A percentile compares a stretch with the other conserved stretches of the same genome.
phyloP scores from a whole-genome alignment of 2,113 vertebrate species.

The Semnopithecus entellus region DNA sequence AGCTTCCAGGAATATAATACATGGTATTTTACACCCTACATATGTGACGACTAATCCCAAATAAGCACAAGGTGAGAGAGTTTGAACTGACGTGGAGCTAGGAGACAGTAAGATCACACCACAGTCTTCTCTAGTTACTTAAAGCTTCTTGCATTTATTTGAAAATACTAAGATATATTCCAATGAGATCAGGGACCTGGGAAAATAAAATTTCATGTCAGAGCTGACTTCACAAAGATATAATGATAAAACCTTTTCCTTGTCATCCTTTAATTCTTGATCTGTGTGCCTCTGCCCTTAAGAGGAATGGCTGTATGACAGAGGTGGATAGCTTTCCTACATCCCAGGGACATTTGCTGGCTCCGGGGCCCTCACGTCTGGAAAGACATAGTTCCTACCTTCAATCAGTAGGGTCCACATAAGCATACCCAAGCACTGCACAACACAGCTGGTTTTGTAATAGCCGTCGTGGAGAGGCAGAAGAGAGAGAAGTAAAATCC shows the following conservation, averaged over 20 bases:
- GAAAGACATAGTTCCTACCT: not conserved
- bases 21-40: not conserved
- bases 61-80: not conserved
- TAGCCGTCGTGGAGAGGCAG: not conserved
- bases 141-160: not conserved
- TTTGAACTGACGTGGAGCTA: accelerated
- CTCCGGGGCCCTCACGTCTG: accelerated
- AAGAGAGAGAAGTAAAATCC: not conserved
- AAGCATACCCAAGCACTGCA: not conserved
- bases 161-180: not conserved
- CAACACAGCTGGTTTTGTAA: not conserved
- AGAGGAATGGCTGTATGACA: accelerated
- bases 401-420: not conserved
- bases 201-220: not conserved
- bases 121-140: not conserved
- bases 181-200: not conserved
- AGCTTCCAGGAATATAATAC: not conserved
- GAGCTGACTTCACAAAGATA: not conserved
- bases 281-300: not conserved
- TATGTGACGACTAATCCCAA: not conserved
- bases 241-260: not conserved
- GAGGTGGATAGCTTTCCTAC: accelerated
- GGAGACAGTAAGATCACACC: not conserved
- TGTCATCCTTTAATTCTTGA: not conserved
- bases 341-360: not conserved